phyloP scores from a whole-genome alignment of 2,888 invertebrate species.

The Diogma glabrata region DNA sequence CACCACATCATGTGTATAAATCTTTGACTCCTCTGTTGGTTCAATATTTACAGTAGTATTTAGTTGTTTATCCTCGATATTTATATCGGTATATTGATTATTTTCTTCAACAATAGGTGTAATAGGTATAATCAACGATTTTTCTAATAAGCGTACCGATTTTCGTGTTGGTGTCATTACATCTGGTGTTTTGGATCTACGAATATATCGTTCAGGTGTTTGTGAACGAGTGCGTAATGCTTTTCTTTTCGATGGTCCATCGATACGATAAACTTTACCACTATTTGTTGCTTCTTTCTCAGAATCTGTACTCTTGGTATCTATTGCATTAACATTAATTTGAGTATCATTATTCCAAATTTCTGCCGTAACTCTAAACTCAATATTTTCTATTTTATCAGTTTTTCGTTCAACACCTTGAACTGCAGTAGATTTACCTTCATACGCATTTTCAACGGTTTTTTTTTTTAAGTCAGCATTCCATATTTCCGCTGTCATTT shows the following conservation, averaged over 20 bases:
- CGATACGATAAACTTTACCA: background rate
- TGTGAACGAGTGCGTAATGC: conserved; percentile 14
- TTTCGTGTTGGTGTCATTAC: conserved; percentile 12
- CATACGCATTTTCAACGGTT: background rate
- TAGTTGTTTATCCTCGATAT: background rate
- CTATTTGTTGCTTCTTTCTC: background rate
- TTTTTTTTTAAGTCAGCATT: no score
- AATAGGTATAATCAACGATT: background rate
- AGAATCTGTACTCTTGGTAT: background rate
- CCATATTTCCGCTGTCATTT: background rate
- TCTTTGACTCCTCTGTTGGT: background rate
- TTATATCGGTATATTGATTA: background rate
- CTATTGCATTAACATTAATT: background rate
- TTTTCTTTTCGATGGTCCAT: background rate
- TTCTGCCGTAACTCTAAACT: background rate
- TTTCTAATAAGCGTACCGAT: conserved; percentile 9
- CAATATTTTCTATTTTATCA: background rate
- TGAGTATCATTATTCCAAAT: background rate
- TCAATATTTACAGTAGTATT: background rate
- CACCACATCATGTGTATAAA: conserved; percentile 5
- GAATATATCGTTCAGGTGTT: conserved; percentile 14
- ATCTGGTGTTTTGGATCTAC: conserved; percentile 5
- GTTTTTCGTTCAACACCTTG: background rate
- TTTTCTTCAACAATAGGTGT: background rate
- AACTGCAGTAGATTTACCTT: no score